Evolutionary conservation across 2,888 invertebrate genomes (phyloP).

Genomic region (Luffia ferchaultella): DNA sequence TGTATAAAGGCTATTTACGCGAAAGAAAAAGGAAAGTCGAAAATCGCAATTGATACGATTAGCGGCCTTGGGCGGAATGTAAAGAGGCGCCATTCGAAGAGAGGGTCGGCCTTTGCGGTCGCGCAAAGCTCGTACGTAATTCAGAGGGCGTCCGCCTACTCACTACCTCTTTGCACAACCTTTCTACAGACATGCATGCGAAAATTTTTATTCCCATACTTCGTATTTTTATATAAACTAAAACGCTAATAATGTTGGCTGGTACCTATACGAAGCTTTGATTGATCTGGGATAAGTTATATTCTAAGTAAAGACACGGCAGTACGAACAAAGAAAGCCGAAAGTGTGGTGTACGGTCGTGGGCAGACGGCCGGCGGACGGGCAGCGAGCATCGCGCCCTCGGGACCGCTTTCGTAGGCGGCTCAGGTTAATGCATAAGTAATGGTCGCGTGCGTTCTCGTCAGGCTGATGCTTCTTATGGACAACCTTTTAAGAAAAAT

Average conservation of each 20-base stretch:
- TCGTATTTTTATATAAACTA: too few relatives aligned
- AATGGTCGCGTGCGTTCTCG: conserved; percentile 51
- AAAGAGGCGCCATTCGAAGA: conserved; percentile 3
- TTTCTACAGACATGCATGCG: too few relatives aligned
- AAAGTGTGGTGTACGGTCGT: conserved; percentile 8
- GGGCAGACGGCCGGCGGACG: conserved; percentile 10
- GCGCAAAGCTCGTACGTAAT: conserved; percentile 22
- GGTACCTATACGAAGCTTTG: too few relatives aligned
- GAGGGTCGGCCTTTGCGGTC: conserved; percentile 22
- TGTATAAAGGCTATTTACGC: background rate
- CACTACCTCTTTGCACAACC: too few relatives aligned
- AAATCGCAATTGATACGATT: conserved; percentile 5
- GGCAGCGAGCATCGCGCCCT: conserved; percentile 30
- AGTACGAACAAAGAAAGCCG: conserved; percentile 11
- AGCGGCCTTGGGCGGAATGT: conserved; percentile 5
- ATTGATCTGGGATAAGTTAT: too few relatives aligned
- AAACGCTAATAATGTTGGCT: too few relatives aligned
- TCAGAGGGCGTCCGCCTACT: conserved; percentile 16
- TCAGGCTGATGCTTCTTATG: conserved; percentile 23
- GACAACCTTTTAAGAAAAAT: conserved; percentile 37
- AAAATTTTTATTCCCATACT: too few relatives aligned
- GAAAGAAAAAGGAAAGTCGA: background rate
- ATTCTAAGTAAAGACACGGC: background rate
- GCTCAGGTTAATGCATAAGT: conserved; percentile 68
- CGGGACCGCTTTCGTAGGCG: conserved; percentile 60